Conservation (phyloP, 2,797 vertebrate species). For the Poeciliopsis paucimaculata region DNA sequence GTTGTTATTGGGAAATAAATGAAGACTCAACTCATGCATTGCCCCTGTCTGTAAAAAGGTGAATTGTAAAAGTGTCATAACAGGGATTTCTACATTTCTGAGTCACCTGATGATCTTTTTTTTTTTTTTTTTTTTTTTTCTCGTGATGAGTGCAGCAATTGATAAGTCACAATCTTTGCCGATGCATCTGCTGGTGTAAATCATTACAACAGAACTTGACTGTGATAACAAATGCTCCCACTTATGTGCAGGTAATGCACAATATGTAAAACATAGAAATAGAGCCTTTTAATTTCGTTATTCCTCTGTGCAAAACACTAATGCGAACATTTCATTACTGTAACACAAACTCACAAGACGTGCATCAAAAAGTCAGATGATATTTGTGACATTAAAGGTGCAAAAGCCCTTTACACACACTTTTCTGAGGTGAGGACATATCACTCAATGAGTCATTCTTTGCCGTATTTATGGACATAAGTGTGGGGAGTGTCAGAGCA, state of each 20-base stretch:
- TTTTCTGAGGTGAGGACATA: constrained; percentile 3
- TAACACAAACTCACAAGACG: neutral
- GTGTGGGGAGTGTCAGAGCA: neutral
- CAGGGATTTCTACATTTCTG: neutral
- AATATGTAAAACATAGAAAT: neutral
- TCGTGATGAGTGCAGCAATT: neutral
- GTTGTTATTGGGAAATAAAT: neutral
- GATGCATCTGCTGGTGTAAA: neutral
- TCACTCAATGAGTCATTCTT: constrained; percentile 36
- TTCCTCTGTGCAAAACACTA: neutral
- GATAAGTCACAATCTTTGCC: neutral
- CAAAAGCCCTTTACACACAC: constrained; percentile 13
- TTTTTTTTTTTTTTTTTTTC: neutral
- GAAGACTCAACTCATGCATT: neutral
- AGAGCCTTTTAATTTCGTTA: neutral
- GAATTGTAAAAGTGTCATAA: neutral
- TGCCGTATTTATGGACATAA: neutral
- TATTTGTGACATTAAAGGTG: neutral
- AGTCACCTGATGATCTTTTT: neutral
- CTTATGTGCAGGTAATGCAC: neutral
- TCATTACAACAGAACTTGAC: neutral
- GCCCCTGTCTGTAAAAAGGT: neutral
- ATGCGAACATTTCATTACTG: neutral
- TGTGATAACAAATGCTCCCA: constrained; percentile 1
- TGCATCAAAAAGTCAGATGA: constrained; percentile 14